Percentiles rank a stretch among this genome's conserved stretches.
These are phyloP conservation scores for Kuschelorhynchus macadamiae DNA, from an alignment of 2,888 invertebrate genomes.

Conservation along the genomic window DNA sequence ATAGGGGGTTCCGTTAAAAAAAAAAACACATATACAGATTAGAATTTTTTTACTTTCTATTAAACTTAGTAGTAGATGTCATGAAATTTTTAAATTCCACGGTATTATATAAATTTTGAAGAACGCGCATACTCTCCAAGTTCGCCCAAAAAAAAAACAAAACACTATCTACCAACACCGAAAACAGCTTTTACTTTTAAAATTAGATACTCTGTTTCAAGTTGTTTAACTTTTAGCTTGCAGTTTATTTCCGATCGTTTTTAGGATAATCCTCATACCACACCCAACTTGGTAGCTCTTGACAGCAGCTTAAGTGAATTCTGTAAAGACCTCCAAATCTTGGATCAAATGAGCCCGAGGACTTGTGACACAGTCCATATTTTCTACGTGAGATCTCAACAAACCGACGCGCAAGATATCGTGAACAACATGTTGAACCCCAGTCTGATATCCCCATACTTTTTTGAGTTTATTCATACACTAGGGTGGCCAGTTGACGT, in stretches of 20 bases:
- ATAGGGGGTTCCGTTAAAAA: too few relatives aligned
- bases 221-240: neutral
- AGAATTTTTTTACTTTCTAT: too few relatives aligned
- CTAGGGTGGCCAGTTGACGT: conserved; percentile 93
- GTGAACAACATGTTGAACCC: conserved; percentile 78
- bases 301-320: conserved; percentile 82
- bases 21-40: too few relatives aligned
- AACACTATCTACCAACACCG: too few relatives aligned
- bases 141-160: too few relatives aligned
- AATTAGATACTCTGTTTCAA: too few relatives aligned
- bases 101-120: too few relatives aligned
- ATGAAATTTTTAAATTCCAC: too few relatives aligned
- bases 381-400: conserved; percentile 93
- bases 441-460: conserved; percentile 70
- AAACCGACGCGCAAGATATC: conserved; percentile 83
- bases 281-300: conserved; percentile 78
- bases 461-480: conserved; percentile 75
- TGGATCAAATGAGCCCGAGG: conserved; percentile 90
- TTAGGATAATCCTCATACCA: conserved; percentile 55
- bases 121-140: too few relatives aligned
- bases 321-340: conserved; percentile 80
- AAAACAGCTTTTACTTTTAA: too few relatives aligned
- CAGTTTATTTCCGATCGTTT: neutral
- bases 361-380: conserved; percentile 94
- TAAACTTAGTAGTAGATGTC: too few relatives aligned